Evolutionary conservation across 2,888 invertebrate species (phyloP).

Genomic region (Caenorhabditis sp.): DNA sequence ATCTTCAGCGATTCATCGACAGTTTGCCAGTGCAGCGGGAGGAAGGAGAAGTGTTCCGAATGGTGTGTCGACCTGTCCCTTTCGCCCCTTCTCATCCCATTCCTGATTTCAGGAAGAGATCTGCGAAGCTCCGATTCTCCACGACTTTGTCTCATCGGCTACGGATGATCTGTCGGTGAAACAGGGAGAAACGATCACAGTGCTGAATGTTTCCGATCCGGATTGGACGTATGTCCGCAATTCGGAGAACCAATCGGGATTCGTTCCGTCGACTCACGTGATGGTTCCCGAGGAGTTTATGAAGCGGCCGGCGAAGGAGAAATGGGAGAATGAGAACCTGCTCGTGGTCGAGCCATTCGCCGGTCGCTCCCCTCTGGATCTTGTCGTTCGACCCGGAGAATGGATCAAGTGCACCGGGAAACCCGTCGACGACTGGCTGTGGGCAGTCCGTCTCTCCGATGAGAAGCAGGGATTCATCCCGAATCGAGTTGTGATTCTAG

Average conservation of each 20-base stretch:
- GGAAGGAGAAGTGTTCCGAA: slow-evolving; percentile 62
- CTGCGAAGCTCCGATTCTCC: slow-evolving; percentile 31
- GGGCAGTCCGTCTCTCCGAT: slow-evolving; percentile 52
- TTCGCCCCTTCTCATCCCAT: too few relatives aligned
- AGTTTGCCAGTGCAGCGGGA: slow-evolving; percentile 68
- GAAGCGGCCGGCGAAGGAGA: slow-evolving; percentile 23
- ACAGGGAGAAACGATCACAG: slow-evolving; percentile 40
- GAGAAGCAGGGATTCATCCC: slow-evolving; percentile 69
- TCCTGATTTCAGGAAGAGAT: slow-evolving; percentile 35
- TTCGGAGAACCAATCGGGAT: slow-evolving; percentile 55
- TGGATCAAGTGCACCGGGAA: slow-evolving; percentile 57
- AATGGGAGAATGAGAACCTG: slow-evolving; percentile 63
- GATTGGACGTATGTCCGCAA: slow-evolving; percentile 64
- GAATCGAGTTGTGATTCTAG: slow-evolving; percentile 63
- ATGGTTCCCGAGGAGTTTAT: slow-evolving; percentile 14
- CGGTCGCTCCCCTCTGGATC: slow-evolving; percentile 48
- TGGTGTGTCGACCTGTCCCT: slow-evolving; percentile 20
- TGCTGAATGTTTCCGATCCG: slow-evolving; percentile 65
- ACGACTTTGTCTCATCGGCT: slow-evolving; percentile 16
- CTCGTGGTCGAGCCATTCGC: slow-evolving; percentile 66
- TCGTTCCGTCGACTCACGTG: slow-evolving; percentile 59
- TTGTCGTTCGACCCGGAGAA: slow-evolving; percentile 64
- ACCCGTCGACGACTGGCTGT: slow-evolving; percentile 64
- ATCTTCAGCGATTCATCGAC: slow-evolving; percentile 68
- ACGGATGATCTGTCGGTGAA: slow-evolving; percentile 48